Evolutionary conservation across 2,113 vertebrate species (phyloP), one percentile per base, ranked within the genome.

Genomic region (Leuciscus idus): DNA sequence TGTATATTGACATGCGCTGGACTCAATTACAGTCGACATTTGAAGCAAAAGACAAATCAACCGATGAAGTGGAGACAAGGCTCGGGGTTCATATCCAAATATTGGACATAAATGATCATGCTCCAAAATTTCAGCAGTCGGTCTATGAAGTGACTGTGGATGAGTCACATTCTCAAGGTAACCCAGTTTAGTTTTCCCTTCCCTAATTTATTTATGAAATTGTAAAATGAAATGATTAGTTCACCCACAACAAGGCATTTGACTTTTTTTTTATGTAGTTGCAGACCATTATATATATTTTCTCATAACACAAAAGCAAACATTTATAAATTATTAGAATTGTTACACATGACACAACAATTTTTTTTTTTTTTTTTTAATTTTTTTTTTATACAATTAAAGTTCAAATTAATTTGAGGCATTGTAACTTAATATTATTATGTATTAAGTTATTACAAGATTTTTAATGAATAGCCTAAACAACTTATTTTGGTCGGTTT

Each of bases 91-190:
- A n/a, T n/a, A n/a, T n/a, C n/a, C n/a, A n/a, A 28, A 55, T 90
- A 43, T 2, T 82, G 72, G 88, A 90, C 33, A 50, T 90, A 36
- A 90, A 90, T 62, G 88, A 90, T 21, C 17, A 90, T 2, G 12
- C 84, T 1, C 89, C 89, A 5, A 1, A 19, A 10, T 87, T 89
- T 64, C n/a, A 86, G 13, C 3, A 4, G 2, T 10, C 4, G 5
- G 4, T 46, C 23, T 86, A 88, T 33, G 6, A 86, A 43, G 33
- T n/a, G 21, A 19, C 4, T 39, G 15, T 89, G 43, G 43, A 84
- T 0, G 89, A 90, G 55, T 86, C 89, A 36, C 28, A 8, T 36
- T 1, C 3, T 68, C 88, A 90, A 83, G 89, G 89, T 90, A 74
- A 43, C 8, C 9, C 28, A 77, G 28, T 6, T 28, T 19, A 48